Evolutionary conservation across 2,888 invertebrate species (phyloP).

Genomic region (Proisotoma minuta): DNA sequence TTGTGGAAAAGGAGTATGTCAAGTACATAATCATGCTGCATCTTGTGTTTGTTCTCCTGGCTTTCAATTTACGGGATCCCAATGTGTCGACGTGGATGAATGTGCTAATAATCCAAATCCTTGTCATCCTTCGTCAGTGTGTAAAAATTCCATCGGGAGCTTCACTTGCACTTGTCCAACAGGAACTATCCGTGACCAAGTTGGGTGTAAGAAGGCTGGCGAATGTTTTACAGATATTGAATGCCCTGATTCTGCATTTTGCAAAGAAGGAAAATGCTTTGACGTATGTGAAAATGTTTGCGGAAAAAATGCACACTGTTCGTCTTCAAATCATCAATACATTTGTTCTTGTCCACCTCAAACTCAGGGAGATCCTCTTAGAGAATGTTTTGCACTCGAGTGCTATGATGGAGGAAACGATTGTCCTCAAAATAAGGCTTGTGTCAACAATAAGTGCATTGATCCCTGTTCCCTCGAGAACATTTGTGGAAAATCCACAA

Average conservation of each 20-base stretch:
- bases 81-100: slow-evolving; percentile 76
- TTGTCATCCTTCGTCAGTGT: slow-evolving; percentile 72
- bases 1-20: slow-evolving; percentile 77
- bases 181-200: slow-evolving; percentile 57
- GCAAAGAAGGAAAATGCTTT: slow-evolving; percentile 65
- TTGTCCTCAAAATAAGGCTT: slow-evolving; percentile 72
- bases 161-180: slow-evolving; percentile 72
- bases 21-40: slow-evolving; percentile 66
- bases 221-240: slow-evolving; percentile 70
- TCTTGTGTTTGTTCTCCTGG: slow-evolving; percentile 72
- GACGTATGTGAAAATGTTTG: slow-evolving; percentile 76
- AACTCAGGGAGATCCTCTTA: slow-evolving; percentile 48
- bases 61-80: slow-evolving; percentile 61
- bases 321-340: slow-evolving; percentile 66
- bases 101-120: slow-evolving; percentile 70
- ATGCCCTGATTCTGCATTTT: slow-evolving; percentile 63
- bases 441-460: slow-evolving; percentile 72
- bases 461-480: slow-evolving; percentile 76
- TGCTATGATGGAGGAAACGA: slow-evolving; percentile 66
- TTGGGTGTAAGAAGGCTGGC: slow-evolving; percentile 74
- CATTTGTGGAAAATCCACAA: slow-evolving; percentile 68
- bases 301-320: slow-evolving; percentile 68
- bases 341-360: slow-evolving; percentile 62
- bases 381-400: slow-evolving; percentile 43
- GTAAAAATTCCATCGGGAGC: slow-evolving; percentile 72